Evolutionary conservation across 2,888 invertebrate genomes (phyloP).

Genomic region (Cheilosia impressa): DNA sequence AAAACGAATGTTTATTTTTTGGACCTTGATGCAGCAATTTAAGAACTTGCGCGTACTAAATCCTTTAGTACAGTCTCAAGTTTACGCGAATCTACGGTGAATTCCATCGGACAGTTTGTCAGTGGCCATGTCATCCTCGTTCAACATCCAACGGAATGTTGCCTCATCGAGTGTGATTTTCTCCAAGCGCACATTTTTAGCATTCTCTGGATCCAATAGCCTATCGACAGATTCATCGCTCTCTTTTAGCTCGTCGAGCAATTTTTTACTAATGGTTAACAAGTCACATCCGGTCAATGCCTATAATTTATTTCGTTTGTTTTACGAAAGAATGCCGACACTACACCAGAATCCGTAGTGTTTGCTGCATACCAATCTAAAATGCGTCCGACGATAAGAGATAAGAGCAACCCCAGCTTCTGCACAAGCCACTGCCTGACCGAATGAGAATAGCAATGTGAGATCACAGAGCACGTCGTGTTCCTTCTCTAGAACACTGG

Average conservation of each 20-base stretch:
- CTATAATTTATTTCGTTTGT: conserved; percentile 95
- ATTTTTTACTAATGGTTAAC: conserved; percentile 96
- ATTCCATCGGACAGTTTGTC: conserved; percentile 99
- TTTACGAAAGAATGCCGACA: conserved; percentile 99
- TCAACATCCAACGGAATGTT: conserved; percentile 96
- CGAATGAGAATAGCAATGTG: conserved; percentile 97
- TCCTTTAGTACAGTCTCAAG: conserved; percentile 85
- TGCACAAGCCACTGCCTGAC: conserved; percentile 99
- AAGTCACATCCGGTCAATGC: conserved; percentile 98
- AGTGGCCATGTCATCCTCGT: conserved; percentile 99
- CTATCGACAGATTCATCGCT: conserved; percentile 87
- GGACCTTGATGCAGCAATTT: background rate
- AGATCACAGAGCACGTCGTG: conserved; percentile 99
- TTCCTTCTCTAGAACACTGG: conserved; percentile 94
- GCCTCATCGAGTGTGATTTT: conserved; percentile 93
- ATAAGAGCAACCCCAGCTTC: conserved; percentile 99
- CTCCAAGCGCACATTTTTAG: conserved; percentile 88
- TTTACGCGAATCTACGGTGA: conserved; percentile 95
- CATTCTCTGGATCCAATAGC: conserved; percentile 87
- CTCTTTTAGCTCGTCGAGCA: conserved; percentile 93
- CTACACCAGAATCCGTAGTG: conserved; percentile 97
- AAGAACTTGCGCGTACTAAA: conserved; percentile 62
- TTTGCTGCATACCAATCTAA: conserved; percentile 98
- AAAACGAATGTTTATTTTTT: conserved; percentile 27
- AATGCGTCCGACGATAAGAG: conserved; percentile 99